These are phyloP conservation scores for Schizopygopsis pylzovi DNA, from an alignment of 2,797 vertebrate species.

Conservation along the genomic window DNA sequence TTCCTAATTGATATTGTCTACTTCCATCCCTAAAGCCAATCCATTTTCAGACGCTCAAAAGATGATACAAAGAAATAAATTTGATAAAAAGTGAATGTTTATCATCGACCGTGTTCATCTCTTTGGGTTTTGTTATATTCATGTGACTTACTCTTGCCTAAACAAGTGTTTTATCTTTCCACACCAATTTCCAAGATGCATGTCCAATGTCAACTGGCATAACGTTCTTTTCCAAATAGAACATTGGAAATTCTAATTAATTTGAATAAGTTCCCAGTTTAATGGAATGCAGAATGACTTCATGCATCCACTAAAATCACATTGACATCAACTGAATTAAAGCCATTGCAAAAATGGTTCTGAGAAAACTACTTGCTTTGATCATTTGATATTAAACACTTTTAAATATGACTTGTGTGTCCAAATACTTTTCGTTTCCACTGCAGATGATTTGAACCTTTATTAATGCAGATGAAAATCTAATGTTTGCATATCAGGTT, in stretches of 20 bases:
- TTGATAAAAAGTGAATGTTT: not conserved
- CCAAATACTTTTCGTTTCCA: not conserved
- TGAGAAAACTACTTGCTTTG: not conserved
- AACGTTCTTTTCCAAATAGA: not conserved
- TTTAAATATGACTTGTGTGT: not conserved
- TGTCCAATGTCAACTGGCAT: not conserved
- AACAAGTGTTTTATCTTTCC: not conserved
- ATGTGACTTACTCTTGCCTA: not conserved
- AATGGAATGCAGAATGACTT: not conserved
- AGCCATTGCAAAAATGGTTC: not conserved
- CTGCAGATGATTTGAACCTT: not conserved
- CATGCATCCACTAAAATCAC: not conserved
- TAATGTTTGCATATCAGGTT: not conserved
- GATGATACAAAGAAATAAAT: not conserved
- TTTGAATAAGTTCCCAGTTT: not conserved
- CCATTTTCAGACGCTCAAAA: not conserved
- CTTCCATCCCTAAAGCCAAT: not conserved
- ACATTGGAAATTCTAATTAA: not conserved
- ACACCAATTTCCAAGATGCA: not conserved
- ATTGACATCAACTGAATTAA: not conserved
- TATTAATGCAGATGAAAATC: not conserved
- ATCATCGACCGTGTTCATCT: not conserved
- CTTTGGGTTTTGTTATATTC: not conserved
- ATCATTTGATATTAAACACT: not conserved
- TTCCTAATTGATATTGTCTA: not conserved